Percentiles rank a stretch among this genome's conserved stretches.
phyloP scores from a whole-genome alignment of 1,140 invertebrate genomes.

The Saccostrea echinata region DNA sequence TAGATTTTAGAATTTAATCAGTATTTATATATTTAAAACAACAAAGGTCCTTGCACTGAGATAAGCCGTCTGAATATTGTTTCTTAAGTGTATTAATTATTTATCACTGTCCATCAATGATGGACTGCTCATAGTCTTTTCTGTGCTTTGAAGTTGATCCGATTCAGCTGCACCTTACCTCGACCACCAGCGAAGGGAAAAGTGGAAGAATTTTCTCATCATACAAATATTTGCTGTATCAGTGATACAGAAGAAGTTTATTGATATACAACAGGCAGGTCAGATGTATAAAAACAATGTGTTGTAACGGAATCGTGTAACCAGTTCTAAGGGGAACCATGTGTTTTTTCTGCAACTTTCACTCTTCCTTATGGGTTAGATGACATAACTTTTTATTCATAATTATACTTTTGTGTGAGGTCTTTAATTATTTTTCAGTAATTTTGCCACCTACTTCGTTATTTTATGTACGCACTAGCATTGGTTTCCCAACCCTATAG shows the following conservation, averaged over 20 bases:
- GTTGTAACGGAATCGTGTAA: not conserved
- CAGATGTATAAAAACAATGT: not conserved
- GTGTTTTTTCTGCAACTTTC: not conserved
- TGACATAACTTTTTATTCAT: not conserved
- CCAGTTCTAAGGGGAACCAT: not conserved
- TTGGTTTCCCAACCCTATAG: not conserved
- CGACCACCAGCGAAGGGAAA: constrained; percentile 8
- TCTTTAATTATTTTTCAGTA: not conserved
- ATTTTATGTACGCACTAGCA: not conserved
- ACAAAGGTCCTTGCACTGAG: not conserved
- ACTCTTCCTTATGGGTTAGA: not conserved
- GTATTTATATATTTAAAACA: too few species aligned
- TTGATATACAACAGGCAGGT: not conserved
- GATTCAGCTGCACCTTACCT: not conserved
- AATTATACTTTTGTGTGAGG: not conserved
- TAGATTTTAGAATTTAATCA: too few species aligned
- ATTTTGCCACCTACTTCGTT: not conserved
- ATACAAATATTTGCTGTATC: not conserved
- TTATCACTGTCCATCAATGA: constrained; percentile 2
- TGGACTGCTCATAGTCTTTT: not conserved
- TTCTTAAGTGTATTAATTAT: too few species aligned
- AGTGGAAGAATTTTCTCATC: not conserved
- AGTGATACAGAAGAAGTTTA: not conserved
- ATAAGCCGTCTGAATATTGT: not conserved
- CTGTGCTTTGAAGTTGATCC: not conserved